A percentile compares a stretch with the other conserved stretches of the same genome.
Evolutionary conservation across 2,888 invertebrate species (phyloP).

Genomic region (Drosophila neutralis): DNA sequence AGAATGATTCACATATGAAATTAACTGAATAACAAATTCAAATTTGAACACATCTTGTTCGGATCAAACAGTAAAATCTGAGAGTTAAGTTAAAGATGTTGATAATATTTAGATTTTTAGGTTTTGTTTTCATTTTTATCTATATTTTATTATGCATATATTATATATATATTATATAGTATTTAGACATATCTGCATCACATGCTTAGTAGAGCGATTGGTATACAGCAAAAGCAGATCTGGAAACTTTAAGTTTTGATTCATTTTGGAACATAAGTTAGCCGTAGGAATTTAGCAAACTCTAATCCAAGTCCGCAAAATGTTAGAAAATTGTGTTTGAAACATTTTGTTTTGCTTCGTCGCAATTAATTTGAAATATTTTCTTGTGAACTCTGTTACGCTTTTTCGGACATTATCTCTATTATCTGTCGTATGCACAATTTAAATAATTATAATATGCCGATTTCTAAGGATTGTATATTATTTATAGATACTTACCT

Average conservation of each 20-base stretch:
- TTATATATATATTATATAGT: too few species aligned
- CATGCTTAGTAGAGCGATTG: not conserved
- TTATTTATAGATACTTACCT: not conserved
- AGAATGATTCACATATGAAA: not conserved
- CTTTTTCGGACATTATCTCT: not conserved
- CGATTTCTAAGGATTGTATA: not conserved
- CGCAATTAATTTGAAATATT: not conserved
- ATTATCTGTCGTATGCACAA: too few species aligned
- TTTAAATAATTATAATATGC: not conserved
- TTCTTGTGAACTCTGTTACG: accelerated
- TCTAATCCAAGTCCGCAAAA: not conserved
- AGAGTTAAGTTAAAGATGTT: too few species aligned
- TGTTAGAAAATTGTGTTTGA: not conserved
- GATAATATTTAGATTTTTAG: not conserved
- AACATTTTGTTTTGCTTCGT: not conserved
- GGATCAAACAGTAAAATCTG: too few species aligned
- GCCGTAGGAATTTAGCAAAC: not conserved
- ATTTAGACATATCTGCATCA: not conserved
- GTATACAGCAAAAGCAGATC: accelerated
- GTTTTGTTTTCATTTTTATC: too few species aligned
- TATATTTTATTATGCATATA: too few species aligned
- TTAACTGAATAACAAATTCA: not conserved
- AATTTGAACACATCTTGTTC: too few species aligned
- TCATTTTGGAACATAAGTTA: not conserved
- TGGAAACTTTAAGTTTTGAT: not conserved